phyloP scores from a whole-genome alignment of 2,113 vertebrate species.

The Cyprinodon tularosa region DNA sequence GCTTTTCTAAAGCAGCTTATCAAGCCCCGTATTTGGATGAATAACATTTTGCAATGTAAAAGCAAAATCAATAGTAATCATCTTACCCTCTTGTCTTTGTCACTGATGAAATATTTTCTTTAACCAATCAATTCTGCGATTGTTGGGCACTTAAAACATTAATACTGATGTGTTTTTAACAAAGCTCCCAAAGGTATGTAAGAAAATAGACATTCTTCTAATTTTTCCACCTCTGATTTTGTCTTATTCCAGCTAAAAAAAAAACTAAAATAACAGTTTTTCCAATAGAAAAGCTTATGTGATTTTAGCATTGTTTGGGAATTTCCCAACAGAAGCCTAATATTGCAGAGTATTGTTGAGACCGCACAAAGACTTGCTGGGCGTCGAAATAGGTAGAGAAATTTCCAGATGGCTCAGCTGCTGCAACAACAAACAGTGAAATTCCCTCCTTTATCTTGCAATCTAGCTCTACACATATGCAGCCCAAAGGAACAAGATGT shows the following conservation, averaged over 20 bases:
- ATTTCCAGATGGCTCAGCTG: conserved; percentile 73
- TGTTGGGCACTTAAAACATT: not conserved
- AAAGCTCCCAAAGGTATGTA: conserved; percentile 26
- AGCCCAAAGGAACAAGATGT: conserved; percentile 55
- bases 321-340: conserved; percentile 61
- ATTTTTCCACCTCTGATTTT: conserved; percentile 43
- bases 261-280: conserved; percentile 42
- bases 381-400: conserved; percentile 57
- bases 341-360: conserved; percentile 61
- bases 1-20: not conserved
- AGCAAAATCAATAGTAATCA: not conserved
- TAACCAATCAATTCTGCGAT: not conserved
- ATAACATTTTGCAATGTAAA: not conserved
- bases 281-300: conserved; percentile 45
- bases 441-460: conserved; percentile 74
- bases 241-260: conserved; percentile 42
- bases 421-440: conserved; percentile 77
- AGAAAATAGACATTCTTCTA: conserved; percentile 44
- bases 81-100: not conserved
- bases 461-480: conserved; percentile 50
- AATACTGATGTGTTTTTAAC: conserved; percentile 16
- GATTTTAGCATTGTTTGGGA: conserved; percentile 69
- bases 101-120: not conserved
- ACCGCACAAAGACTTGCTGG: conserved; percentile 53
- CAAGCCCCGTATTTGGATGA: not conserved